Evolutionary conservation across 37 sponge, comb jelly and placozoan genomes (phyloP), one percentile per base, ranked within the genome.

Genomic region (Diacarnus erythraeanus): DNA sequence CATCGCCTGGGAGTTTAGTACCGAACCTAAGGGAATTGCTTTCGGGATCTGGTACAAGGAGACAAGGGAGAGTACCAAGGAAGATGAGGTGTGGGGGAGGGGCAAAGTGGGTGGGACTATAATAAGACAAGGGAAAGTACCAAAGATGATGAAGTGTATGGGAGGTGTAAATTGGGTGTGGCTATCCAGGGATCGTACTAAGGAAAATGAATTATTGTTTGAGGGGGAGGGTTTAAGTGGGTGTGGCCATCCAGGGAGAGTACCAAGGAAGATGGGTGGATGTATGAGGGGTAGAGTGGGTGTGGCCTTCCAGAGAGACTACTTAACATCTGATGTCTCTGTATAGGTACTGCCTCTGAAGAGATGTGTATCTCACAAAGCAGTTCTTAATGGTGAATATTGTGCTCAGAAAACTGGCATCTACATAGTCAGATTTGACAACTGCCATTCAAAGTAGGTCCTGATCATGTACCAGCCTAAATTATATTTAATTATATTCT

Each of bases 381-480:
- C 93, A 23, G 57, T 66, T 5, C 74, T 92, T 22, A 84, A 74
- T 25, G 88, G 93, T 25, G 83, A 92, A 26, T 83, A 87, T 54
- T 83, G 84, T 6, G 85, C 88, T 18, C 93, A 92, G 81, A 92
- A 80, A 33, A 56, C 66, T 10, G 93, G 93, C 9, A 44, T 77
- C 26, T 92, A 92, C 56, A 77, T 79, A 38, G 51, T 92, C 36
- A 65, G 33, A 38, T 92, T 92, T 77, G 88, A 87, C 78, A 92
- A 92, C 84, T 68, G 85, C 51, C 77, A 83, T 56, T 92, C 92
- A 57, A 92, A 92, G 93, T 92, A 64, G 81, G 88, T 77, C 63
- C 8, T 47, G 51, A 47, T 47, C 51, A 47, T 47, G 10, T 15
- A 35, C 10, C 39, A 18, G 8, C 39, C 5, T 37, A 15, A 37